Base-by-base conservation (phyloP, 2,888 invertebrate species). In the Dasysyrphus albostriatus region DNA sequence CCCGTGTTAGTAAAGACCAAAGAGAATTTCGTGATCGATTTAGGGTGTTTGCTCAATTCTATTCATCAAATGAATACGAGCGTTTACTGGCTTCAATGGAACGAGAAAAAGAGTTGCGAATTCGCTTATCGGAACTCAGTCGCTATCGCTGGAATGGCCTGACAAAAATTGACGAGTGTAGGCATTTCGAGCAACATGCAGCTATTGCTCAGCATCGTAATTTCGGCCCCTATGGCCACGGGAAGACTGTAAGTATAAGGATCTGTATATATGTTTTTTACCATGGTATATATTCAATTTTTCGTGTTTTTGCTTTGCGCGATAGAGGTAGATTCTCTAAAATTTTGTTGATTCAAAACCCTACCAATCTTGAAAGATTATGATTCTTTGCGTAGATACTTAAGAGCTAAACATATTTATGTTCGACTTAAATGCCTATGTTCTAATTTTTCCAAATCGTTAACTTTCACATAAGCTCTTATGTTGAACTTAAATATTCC, bases 61-160 rank as follows among this genome's bases (percentile, higher is more conserved):
- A 97, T 91, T 96, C 97, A 2, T 95, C 96, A 37, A 94, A 95
- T 76, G 98, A 98, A 92, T 97, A 98, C 90, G 96, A 96, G 83
- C 95, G 96, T 84, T 95, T 98, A 37, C 94, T 97, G 67, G 95
- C 95, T 6, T 97, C 96, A 85, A 92, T 98, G 74, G 96, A 97
- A 93, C 94, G 97, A 77, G 98, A 98, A 93, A 95, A 96, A 88
- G 98, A 98, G 91, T 93, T 98, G 82, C 95, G 97, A 88, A 94
- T 96, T 89, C 94, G 98, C 7, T 94, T 98, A 32, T 95, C 96
- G 2, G 98, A 98, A 93, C 93, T 97, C 56, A 94, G 96, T 91
- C 95, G 97, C 84, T 97, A 98, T 93, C 94, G 98, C 37, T 95
- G 96, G 90, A 96, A 98, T 89, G 98, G 98, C 34, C 94, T 98